Evolutionary conservation across 2,888 invertebrate genomes (phyloP), one percentile per base, ranked within the genome.

Genomic region (Sphaerophoria rueppellii): DNA sequence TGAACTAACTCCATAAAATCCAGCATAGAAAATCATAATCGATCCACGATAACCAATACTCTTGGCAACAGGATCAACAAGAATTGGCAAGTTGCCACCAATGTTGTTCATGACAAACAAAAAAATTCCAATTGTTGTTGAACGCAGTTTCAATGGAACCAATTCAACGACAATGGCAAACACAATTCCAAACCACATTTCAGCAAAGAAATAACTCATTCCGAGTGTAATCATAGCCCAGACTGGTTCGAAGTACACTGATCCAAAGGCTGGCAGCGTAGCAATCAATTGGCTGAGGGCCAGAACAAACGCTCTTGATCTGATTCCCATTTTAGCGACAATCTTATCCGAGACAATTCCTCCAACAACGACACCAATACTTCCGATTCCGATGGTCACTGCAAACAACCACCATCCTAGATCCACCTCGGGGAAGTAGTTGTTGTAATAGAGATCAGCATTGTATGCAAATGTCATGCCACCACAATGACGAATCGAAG

Each of bases 151-250:
- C 60, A 96, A 89, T 0, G 97, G 97, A 1, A 97, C 97, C 85
- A 97, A 96, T 92, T 97, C 97, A 1, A 98, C 97, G 3, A 98
- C 93, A 89, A 97, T 96, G 4, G 97, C 97, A 91, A 97, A 97
- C 4, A 97, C 95, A 86, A 98, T 97, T 63, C 97, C 97, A 91
- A 97, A 97, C 97, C 97, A 98, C 97, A 97, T 97, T 92, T 97
- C 97, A 88, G 97, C 97, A 88, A 97, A 97, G 92, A 97, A 96
- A 90, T 97, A 97, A 0, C 97, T 97, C 81, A 96, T 93, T n/a
- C 96, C 96, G 2, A 97, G 93, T 0, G 96, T 96, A 87, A 97
- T 95, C 95, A 97, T 96, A 4, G 97, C 97, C 94, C 96, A 95
- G 1, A 96, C 93, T 0, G 97, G 97, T 9, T 94, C 94, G 89